These are phyloP conservation scores for Crematogaster levior DNA, from an alignment of 2,888 invertebrate genomes.

Conservation along the genomic window DNA sequence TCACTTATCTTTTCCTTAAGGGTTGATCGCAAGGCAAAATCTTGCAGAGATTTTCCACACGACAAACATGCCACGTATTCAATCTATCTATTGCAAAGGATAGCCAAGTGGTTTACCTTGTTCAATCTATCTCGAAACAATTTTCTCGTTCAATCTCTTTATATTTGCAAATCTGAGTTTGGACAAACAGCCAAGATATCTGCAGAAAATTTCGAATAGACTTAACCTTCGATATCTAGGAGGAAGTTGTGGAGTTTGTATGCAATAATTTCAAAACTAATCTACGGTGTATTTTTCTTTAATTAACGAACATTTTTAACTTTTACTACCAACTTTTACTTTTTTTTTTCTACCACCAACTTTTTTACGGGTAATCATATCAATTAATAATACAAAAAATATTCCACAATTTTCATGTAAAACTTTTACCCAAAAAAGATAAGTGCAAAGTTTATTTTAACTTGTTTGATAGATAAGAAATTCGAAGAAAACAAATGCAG, in stretches of 20 bases:
- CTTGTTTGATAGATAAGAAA: background rate
- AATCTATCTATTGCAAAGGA: constrained; percentile 34
- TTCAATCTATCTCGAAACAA: constrained; percentile 20
- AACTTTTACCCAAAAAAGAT: background rate
- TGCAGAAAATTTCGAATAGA: background rate
- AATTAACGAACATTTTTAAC: background rate
- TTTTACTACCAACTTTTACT: background rate
- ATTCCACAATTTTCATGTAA: background rate
- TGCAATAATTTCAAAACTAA: background rate
- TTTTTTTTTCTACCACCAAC: background rate
- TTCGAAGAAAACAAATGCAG: background rate
- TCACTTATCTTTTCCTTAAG: constrained; percentile 12
- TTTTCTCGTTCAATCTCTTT: constrained; percentile 18
- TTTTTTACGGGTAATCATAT: background rate
- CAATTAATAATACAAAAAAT: constrained; percentile 1
- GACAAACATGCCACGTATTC: constrained; percentile 15
- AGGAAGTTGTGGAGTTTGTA: background rate
- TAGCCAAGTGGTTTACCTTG: constrained; percentile 40
- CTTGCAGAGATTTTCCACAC: constrained; percentile 14
- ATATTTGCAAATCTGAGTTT: constrained; percentile 2
- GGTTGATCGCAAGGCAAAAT: background rate
- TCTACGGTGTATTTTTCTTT: background rate
- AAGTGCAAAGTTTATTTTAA: constrained; percentile 4
- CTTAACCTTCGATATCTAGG: background rate
- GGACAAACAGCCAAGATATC: background rate